A percentile compares a stretch with the other conserved stretches of the same genome.
phyloP scores from a whole-genome alignment of 1,140 invertebrate species.

The Cyrtorhinus lividipennis region DNA sequence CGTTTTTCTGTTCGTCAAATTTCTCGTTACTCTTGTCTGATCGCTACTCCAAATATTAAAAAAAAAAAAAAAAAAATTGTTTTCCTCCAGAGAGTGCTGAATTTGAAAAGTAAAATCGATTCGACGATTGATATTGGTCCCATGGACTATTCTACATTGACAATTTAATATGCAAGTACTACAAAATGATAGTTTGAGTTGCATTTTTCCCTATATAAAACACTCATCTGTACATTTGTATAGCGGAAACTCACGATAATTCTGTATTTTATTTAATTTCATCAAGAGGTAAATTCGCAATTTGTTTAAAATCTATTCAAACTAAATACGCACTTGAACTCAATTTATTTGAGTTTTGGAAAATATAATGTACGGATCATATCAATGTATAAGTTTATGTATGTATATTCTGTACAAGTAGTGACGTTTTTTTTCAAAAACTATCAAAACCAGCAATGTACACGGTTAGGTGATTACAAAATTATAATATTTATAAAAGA shows the following conservation, averaged over 20 bases:
- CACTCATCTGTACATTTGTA: background rate
- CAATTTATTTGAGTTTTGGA: background rate
- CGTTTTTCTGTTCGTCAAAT: no score
- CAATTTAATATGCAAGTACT: no score
- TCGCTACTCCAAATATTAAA: no score
- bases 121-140: constrained; percentile 16
- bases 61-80: no score
- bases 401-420: constrained; percentile 5
- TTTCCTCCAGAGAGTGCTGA: background rate
- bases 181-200: no score
- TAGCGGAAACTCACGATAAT: background rate
- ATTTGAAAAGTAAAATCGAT: constrained; percentile 6
- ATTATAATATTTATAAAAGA: constrained; percentile 6
- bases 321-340: background rate
- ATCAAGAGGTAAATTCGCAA: background rate
- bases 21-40: no score
- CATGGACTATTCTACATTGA: constrained; percentile 19
- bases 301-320: background rate
- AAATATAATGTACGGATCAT: no score
- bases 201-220: no score
- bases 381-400: no score
- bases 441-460: background rate
- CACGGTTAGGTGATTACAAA: constrained; percentile 1
- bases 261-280: background rate
- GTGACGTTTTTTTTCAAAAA: background rate